These are phyloP conservation scores for Spermophilus dauricus DNA, from an alignment of 2,113 vertebrate genomes.

Conservation along the genomic window DNA sequence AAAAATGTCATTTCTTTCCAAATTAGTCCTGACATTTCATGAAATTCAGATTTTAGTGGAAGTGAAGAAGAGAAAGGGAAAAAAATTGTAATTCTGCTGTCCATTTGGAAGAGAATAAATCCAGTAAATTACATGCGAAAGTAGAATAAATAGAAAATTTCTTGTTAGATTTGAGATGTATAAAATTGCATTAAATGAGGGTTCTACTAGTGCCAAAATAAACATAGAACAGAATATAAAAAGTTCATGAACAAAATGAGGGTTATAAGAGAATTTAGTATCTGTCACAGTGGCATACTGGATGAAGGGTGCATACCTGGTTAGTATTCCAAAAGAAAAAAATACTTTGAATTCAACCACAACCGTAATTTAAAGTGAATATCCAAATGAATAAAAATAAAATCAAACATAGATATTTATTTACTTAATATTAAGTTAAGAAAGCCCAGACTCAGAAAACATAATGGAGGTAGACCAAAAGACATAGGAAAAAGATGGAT, in stretches of 20 bases:
- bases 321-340: not conserved
- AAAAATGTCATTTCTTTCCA: not conserved
- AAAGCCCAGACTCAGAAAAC: not conserved
- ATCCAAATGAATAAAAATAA: conserved; percentile 22
- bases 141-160: not conserved
- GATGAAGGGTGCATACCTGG: not conserved
- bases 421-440: not conserved
- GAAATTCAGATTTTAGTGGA: not conserved
- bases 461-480: not conserved
- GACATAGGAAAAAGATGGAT: not conserved
- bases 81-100: not conserved
- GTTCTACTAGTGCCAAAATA: not conserved
- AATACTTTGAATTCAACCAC: not conserved
- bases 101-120: not conserved
- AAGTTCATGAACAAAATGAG: not conserved
- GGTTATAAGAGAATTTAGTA: not conserved
- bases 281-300: not conserved
- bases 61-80: not conserved
- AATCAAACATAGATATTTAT: not conserved
- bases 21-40: not conserved
- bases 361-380: not conserved
- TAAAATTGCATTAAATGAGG: not conserved
- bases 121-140: not conserved
- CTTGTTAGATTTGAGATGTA: not conserved
- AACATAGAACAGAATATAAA: not conserved